phyloP scores from a whole-genome alignment of 2,113 vertebrate species.

The Heterocephalus glaber region DNA sequence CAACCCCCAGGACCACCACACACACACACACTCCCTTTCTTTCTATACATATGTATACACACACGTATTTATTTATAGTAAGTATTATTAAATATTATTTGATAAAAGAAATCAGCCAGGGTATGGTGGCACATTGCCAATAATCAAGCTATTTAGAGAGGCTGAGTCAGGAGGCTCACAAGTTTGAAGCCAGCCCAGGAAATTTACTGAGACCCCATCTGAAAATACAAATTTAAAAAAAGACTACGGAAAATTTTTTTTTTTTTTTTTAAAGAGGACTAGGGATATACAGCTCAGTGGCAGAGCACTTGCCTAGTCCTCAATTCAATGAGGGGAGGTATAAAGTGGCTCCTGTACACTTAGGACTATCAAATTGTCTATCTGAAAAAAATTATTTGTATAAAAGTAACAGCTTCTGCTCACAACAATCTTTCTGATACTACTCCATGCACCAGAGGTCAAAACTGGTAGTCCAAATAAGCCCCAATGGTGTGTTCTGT shows the following conservation, averaged over 20 bases:
- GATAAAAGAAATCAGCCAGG: background rate
- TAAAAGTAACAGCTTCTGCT: background rate
- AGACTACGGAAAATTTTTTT: too few relatives aligned
- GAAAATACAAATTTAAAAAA: background rate
- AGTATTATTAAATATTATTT: background rate
- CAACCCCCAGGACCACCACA: background rate
- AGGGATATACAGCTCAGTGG: background rate
- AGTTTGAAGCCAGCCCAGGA: background rate
- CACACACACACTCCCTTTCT: background rate
- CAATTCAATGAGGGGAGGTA: background rate
- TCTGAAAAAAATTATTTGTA: background rate
- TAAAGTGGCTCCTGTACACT: background rate
- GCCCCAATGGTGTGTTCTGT: background rate
- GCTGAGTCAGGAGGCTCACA: background rate
- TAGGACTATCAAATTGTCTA: background rate
- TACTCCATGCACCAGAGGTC: background rate
- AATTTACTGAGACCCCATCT: background rate
- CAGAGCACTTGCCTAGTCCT: too few relatives aligned
- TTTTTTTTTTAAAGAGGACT: too few relatives aligned
- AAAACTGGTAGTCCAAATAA: background rate
- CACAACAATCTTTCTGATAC: background rate
- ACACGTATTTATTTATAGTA: background rate
- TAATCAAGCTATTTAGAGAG: background rate
- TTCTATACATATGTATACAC: background rate
- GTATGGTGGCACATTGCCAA: background rate